Base-by-base conservation (phyloP, 2,113 vertebrate genomes). In the Petromus typicus region DNA sequence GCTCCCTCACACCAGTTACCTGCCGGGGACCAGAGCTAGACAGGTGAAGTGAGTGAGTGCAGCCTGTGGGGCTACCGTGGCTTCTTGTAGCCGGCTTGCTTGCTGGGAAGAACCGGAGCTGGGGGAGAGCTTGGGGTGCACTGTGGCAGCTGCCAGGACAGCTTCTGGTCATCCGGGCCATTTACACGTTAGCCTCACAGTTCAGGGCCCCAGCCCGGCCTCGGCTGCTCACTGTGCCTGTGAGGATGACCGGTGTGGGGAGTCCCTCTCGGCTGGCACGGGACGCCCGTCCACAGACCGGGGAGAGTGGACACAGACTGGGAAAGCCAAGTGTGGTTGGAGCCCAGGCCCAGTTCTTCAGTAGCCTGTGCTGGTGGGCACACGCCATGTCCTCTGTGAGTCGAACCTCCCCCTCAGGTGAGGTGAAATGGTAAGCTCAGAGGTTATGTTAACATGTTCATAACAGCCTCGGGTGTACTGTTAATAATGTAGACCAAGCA, bases 91-190 rank as follows among this genome's bases (percentile, higher is more conserved):
- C 51, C 5, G 73, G 17, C 10, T 8, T 86, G 22, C 51, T 78
- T 71, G 63, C 79, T 86, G 34, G 87, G 43, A 56, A 84, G n/a
- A 64, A 61, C 76, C 83, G n/a, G 80, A 69, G 63, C 48, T 93
- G 30, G 34, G 20, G 16, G 27, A n/a, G 23, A 71, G n/a, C 16
- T n/a, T 59, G n/a, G 23, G 54, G 16, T 80, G 57, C 73, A 81
- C 8, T 48, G 32, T 61, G 30, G n/a, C n/a, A n/a, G n/a, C n/a
- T n/a, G n/a, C n/a, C n/a, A n/a, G n/a, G n/a, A n/a, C n/a, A n/a
- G n/a, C n/a, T n/a, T n/a, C n/a, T n/a, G n/a, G n/a, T n/a, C n/a
- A n/a, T n/a, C n/a, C n/a, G n/a, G n/a, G n/a, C n/a, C n/a, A n/a
- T n/a, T n/a, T n/a, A n/a, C n/a, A n/a, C n/a, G n/a, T n/a, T n/a